A percentile compares a stretch with the other conserved stretches of the same genome.
phyloP scores from a whole-genome alignment of 2,888 invertebrate species.

The Nudaria mundana region DNA sequence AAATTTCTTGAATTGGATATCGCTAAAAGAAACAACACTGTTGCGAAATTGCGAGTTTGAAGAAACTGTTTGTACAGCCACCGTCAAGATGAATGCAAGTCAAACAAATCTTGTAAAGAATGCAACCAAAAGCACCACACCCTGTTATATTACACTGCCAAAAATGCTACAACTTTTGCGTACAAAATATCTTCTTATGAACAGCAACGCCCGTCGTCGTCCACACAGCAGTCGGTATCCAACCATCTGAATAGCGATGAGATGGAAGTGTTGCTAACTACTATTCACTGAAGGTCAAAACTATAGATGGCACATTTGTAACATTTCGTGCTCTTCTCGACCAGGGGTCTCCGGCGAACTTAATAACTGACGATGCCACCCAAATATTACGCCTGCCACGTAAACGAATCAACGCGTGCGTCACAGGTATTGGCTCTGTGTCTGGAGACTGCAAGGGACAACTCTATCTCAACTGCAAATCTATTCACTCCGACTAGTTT shows the following conservation, averaged over 20 bases:
- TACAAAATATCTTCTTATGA: too few relatives aligned
- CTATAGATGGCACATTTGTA: neutral
- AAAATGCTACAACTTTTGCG: too few relatives aligned
- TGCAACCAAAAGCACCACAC: too few relatives aligned
- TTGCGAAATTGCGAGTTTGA: slow-evolving; percentile 7
- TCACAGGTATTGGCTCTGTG: slow-evolving; percentile 1
- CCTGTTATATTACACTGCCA: too few relatives aligned
- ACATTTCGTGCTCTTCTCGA: slow-evolving; percentile 5
- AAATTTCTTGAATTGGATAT: too few relatives aligned
- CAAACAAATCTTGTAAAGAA: slow-evolving; percentile 3
- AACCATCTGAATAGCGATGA: too few relatives aligned
- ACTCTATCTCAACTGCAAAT: neutral
- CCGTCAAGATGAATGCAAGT: neutral
- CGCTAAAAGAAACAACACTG: too few relatives aligned
- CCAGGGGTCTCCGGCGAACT: slow-evolving; percentile 6
- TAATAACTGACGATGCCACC: slow-evolving; percentile 8
- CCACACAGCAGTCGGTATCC: too few relatives aligned
- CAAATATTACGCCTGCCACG: slow-evolving; percentile 3
- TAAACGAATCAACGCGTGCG: neutral
- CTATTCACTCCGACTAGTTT: neutral
- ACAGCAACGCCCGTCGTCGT: too few relatives aligned
- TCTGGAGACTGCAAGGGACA: slow-evolving; percentile 5
- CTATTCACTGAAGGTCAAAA: slow-evolving; percentile 1
- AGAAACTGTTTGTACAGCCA: slow-evolving; percentile 8
- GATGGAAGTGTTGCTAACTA: slow-evolving; percentile 7